Evolutionary conservation across 2,113 vertebrate genomes (phyloP).

Genomic region (Hoplias malabaricus): DNA sequence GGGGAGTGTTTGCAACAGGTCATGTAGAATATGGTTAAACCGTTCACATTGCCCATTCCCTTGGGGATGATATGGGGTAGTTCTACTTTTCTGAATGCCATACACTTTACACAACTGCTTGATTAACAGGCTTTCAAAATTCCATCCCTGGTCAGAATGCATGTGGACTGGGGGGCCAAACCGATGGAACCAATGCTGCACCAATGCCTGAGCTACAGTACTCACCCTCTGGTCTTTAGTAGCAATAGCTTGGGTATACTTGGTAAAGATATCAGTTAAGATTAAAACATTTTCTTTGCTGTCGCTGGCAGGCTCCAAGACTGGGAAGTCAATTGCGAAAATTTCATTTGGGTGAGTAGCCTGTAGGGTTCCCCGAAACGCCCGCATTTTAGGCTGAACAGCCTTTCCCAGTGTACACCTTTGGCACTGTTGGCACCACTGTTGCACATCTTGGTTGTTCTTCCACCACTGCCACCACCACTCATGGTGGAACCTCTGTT

Average conservation of each 20-base stretch:
- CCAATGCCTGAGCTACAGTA: neutral
- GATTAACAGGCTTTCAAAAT: neutral
- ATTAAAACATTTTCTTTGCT: neutral
- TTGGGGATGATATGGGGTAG: neutral
- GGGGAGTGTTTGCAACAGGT: neutral
- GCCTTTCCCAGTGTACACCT: too few relatives aligned
- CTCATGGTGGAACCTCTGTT: neutral
- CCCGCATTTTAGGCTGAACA: too few relatives aligned
- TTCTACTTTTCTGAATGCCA: neutral
- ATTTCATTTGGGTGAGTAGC: too few relatives aligned
- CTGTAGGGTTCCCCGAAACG: too few relatives aligned
- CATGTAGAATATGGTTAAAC: neutral
- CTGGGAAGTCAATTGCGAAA: too few relatives aligned
- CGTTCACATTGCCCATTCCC: neutral
- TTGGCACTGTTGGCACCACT: too few relatives aligned
- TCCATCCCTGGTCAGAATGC: neutral
- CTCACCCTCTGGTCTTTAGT: too few relatives aligned
- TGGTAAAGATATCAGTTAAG: neutral
- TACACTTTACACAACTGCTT: conserved; percentile 1
- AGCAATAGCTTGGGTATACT: too few relatives aligned
- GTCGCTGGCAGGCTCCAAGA: neutral
- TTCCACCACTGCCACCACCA: neutral
- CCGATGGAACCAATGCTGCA: conserved; percentile 11
- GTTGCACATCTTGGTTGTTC: neutral
- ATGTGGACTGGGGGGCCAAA: neutral